Percentiles rank a stretch among this genome's conserved stretches.
phyloP scores from a whole-genome alignment of 2,797 vertebrate genomes.

The Arvicola amphibius region DNA sequence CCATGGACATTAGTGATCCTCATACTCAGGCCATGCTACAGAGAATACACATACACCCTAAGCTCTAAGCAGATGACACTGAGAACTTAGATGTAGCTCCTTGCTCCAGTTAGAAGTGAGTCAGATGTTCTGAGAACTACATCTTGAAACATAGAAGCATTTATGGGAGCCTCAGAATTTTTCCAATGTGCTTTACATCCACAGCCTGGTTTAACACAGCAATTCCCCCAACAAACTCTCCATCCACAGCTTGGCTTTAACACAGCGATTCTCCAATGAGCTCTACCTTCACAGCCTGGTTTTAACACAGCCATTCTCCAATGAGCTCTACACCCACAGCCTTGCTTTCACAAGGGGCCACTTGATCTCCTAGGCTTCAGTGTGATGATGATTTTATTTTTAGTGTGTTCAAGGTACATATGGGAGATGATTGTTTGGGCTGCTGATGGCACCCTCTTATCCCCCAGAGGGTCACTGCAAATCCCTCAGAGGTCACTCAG shows the following conservation, averaged over 20 bases:
- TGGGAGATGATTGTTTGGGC: constrained; percentile 5
- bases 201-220: background rate
- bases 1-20: background rate
- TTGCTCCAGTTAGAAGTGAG: constrained; percentile 4
- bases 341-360: background rate
- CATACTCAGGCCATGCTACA: background rate
- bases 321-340: background rate
- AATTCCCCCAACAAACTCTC: background rate
- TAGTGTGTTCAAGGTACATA: background rate
- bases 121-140: background rate
- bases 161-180: background rate
- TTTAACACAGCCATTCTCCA: background rate
- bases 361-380: background rate
- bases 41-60: background rate
- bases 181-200: background rate
- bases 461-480: constrained; percentile 41
- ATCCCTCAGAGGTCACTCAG: background rate
- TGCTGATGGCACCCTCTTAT: constrained; percentile 7
- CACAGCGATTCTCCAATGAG: background rate
- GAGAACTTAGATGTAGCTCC: background rate
- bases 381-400: constrained; percentile 67
- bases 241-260: background rate
- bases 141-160: background rate
- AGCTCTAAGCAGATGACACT: background rate
- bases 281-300: background rate